Evolutionary conservation across 2,113 vertebrate species (phyloP), one percentile per base, ranked within the genome.

Genomic region (Pseudopipra pipra): DNA sequence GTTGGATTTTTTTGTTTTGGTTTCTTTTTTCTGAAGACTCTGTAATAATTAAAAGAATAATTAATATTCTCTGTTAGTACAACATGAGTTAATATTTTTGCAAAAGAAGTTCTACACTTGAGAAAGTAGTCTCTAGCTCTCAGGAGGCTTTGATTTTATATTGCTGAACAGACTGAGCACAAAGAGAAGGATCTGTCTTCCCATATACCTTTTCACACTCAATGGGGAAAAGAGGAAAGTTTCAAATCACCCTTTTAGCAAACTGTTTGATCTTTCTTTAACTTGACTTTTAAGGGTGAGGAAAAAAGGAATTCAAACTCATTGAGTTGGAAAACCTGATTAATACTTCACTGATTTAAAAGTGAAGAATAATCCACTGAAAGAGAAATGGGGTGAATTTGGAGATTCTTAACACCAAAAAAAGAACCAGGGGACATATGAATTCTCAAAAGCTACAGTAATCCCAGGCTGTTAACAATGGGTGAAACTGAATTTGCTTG

Each of bases 291-390:
- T 88, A 80, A 92, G 88, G 65, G 19, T 27, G 8, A 77, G 33
- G 59, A 80, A 88, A 88, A 80, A 94, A 90, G 39, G 39, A 90
- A 84, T 92, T 90, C 39, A 92, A 28, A 71, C 12, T 78, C 59
- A 78, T 86, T 74, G 68, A 59, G 37, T 31, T 92, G 56, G 76
- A 95, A 95, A 95, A 95, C 83, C 55, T 92, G 79, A 89, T 96
- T 92, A 95, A 93, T 81, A 59, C 21, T 88, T 63, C 51, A 52
- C 68, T 86, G 79, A 89, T 89, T 84, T 74, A 84, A 61, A 92
- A 95, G 63, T 52, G 61, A 93, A 27, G 39, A 90, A 77, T 92
- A 93, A 95, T 90, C 43, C 46, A 90, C 41, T 62, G 25, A 39
- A 83, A 62, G 90, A 83, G 54, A 95, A 94, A 86, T 33, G 2